phyloP scores from a whole-genome alignment of 2,113 vertebrate genomes.

The Ochotona princeps region DNA sequence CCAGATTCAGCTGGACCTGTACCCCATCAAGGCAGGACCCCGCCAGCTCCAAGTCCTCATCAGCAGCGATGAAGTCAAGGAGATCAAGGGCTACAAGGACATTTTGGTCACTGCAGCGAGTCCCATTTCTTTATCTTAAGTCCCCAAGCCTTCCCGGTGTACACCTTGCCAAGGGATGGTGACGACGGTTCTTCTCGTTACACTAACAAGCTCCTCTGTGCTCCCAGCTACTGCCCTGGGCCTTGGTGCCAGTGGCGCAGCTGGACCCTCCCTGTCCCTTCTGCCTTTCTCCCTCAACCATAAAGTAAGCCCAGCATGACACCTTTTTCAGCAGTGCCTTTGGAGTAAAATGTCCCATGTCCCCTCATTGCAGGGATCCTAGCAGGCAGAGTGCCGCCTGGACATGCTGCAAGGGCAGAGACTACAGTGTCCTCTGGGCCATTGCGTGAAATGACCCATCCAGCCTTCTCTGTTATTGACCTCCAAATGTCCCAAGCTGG shows the following conservation, averaged over 20 bases:
- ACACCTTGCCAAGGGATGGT: conserved; percentile 25
- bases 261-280: background rate
- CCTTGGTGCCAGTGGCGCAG: background rate
- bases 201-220: background rate
- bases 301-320: background rate
- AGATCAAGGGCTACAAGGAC: conserved; percentile 77
- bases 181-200: background rate
- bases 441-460: background rate
- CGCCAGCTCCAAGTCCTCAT: conserved; percentile 77
- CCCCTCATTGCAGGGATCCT: background rate
- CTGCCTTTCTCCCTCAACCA: background rate
- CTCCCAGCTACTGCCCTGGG: background rate
- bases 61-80: conserved; percentile 73
- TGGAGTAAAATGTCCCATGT: background rate
- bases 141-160: background rate
- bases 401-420: background rate
- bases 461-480: background rate
- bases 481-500: background rate
- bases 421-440: fast-evolving
- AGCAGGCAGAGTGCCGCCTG: background rate
- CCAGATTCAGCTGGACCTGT: conserved; percentile 58
- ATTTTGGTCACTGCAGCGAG: conserved; percentile 55
- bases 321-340: background rate
- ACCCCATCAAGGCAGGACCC: conserved; percentile 72
- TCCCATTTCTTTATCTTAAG: background rate